Evolutionary conservation across 2,113 vertebrate genomes (phyloP).

Genomic region (Montifringilla adamsi): DNA sequence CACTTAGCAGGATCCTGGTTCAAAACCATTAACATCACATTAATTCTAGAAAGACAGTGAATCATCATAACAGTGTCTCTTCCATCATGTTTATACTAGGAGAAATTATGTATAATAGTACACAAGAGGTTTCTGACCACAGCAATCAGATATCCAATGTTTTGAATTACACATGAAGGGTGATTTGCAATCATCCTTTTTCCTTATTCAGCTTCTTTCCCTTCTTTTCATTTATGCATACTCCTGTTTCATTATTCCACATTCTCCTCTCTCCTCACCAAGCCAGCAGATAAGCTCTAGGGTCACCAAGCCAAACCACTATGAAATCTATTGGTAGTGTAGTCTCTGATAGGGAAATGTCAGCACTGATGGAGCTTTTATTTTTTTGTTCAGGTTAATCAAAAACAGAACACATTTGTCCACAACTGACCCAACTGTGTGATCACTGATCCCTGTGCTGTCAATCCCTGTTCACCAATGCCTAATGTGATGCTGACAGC

Average conservation of each 20-base stretch:
- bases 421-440: conserved; percentile 61
- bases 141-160: background rate
- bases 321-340: background rate
- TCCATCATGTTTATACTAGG: background rate
- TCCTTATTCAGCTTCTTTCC: background rate
- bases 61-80: background rate
- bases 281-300: background rate
- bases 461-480: background rate
- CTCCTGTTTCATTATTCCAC: background rate
- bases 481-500: conserved; percentile 61
- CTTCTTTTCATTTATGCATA: background rate
- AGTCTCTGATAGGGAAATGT: background rate
- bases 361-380: background rate
- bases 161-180: background rate
- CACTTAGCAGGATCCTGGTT: background rate
- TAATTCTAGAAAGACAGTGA: background rate
- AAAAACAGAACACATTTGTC: conserved; percentile 53
- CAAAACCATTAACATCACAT: background rate
- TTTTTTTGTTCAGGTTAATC: conserved; percentile 52
- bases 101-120: background rate
- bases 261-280: background rate
- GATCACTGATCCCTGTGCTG: conserved; percentile 53
- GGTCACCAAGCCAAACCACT: background rate
- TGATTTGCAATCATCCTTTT: background rate
- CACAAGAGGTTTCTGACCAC: background rate